Conservation (phyloP, 2,888 invertebrate genomes). For the Eretmocerus hayati region DNA sequence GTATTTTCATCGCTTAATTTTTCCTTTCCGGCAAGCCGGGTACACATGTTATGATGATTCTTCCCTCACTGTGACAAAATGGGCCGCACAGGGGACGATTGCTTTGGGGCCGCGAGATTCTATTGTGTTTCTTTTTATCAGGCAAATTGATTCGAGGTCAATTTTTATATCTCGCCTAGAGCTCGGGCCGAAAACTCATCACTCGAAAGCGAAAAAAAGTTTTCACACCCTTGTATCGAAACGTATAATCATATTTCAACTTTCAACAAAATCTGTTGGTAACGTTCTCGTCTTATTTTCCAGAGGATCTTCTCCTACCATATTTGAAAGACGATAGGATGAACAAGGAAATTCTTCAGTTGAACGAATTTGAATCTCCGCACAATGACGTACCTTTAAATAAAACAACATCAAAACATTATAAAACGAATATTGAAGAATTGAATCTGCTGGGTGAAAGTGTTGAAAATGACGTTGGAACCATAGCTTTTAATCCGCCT, state of each 20-base stretch:
- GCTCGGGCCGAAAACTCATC: too few relatives aligned
- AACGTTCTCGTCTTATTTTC: conserved; percentile 12
- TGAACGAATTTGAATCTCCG: conserved; percentile 15
- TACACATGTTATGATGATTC: too few relatives aligned
- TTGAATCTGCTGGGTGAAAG: conserved; percentile 33
- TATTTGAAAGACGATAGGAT: conserved; percentile 14
- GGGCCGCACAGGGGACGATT: too few relatives aligned
- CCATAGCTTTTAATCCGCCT: conserved; percentile 16
- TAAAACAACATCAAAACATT: conserved; percentile 16
- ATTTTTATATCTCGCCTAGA: too few relatives aligned
- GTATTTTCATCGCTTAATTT: too few relatives aligned
- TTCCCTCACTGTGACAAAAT: too few relatives aligned
- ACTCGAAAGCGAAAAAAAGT: too few relatives aligned
- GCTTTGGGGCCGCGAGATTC: too few relatives aligned
- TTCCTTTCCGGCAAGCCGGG: too few relatives aligned
- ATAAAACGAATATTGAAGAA: conserved; percentile 32
- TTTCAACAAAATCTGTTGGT: background rate
- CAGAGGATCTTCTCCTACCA: conserved; percentile 29
- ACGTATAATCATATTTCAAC: conserved; percentile 8
- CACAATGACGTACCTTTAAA: conserved; percentile 6
- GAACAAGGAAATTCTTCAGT: conserved; percentile 9
- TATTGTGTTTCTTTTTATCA: too few relatives aligned
- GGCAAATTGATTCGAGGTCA: too few relatives aligned
- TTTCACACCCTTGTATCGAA: too few relatives aligned
- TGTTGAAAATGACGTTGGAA: conserved; percentile 23